Conservation (phyloP, 2,113 vertebrate species). For the Vimba vimba region DNA sequence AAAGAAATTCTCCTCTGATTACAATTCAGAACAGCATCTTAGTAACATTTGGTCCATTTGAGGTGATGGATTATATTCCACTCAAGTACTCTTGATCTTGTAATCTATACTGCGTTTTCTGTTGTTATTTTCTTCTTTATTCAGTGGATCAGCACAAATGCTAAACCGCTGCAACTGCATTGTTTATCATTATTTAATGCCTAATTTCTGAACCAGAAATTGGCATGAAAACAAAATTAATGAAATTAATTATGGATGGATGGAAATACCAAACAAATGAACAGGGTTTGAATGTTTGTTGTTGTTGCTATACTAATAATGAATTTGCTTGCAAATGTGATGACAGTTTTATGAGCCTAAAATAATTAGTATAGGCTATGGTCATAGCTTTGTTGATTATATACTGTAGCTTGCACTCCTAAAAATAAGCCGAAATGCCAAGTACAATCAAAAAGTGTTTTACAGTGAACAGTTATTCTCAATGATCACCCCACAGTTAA, state of each 20-base stretch:
- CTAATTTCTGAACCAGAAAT: slow-evolving; percentile 4
- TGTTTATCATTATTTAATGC: slow-evolving; percentile 10
- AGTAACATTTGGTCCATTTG: slow-evolving; percentile 31
- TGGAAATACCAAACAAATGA: not conserved
- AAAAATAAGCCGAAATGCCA: not conserved
- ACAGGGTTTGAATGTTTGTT: not conserved
- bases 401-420: not conserved
- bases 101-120: slow-evolving; percentile 37
- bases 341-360: not conserved
- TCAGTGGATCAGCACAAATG: slow-evolving; percentile 21
- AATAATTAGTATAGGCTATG: not conserved
- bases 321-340: not conserved
- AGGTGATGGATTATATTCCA: slow-evolving; percentile 28
- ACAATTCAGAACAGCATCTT: slow-evolving; percentile 23
- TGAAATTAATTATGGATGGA: not conserved
- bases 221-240: not conserved
- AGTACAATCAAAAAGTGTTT: not conserved
- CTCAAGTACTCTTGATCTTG: slow-evolving; percentile 22
- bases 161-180: slow-evolving; percentile 11
- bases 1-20: slow-evolving; percentile 28
- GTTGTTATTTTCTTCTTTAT: slow-evolving; percentile 15
- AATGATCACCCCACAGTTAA: not conserved
- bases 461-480: not conserved
- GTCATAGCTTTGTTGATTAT: not conserved
- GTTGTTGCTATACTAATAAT: not conserved